Percentiles rank a stretch among this genome's conserved stretches.
phyloP scores from a whole-genome alignment of 2,113 vertebrate genomes.

The Monopterus albus region DNA sequence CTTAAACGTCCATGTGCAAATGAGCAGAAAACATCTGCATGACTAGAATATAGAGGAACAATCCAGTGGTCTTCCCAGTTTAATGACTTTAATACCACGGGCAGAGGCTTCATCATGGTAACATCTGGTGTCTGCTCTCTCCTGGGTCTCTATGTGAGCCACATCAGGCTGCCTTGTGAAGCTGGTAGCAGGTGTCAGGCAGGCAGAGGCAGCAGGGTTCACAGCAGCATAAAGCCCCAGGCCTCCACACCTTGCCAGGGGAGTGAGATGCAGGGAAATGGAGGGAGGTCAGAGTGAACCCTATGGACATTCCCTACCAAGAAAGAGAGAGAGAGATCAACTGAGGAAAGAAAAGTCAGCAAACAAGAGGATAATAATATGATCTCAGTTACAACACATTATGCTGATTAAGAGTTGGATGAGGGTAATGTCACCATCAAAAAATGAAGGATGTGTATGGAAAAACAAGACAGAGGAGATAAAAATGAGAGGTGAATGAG shows the following conservation, averaged over 20 bases:
- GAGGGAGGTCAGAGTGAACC: conserved; percentile 21
- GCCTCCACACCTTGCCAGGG: conserved; percentile 25
- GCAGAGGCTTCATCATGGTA: conserved; percentile 7
- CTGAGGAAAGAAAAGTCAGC: background rate
- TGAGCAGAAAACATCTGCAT: background rate
- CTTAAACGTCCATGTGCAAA: no score
- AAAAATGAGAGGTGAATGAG: conserved; percentile 32
- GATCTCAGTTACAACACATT: conserved; percentile 1
- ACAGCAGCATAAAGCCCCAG: conserved; percentile 35
- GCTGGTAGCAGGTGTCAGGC: conserved; percentile 56
- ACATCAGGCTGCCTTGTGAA: conserved; percentile 32
- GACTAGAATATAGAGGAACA: background rate
- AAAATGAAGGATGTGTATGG: conserved; percentile 33
- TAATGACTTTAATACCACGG: conserved; percentile 4
- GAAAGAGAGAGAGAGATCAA: background rate
- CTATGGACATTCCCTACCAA: conserved; percentile 9
- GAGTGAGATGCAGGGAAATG: background rate
- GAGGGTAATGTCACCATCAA: conserved; percentile 43
- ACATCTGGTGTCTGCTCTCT: conserved; percentile 51
- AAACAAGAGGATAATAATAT: conserved; percentile 1
- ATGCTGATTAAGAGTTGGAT: background rate
- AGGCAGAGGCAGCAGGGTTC: conserved; percentile 29
- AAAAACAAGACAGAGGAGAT: conserved; percentile 46
- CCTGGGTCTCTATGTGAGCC: conserved; percentile 9
- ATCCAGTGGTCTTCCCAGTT: background rate